Evolutionary conservation across 2,797 vertebrate genomes (phyloP), one percentile per base, ranked within the genome.

Genomic region (Sebastes taczanowskii): DNA sequence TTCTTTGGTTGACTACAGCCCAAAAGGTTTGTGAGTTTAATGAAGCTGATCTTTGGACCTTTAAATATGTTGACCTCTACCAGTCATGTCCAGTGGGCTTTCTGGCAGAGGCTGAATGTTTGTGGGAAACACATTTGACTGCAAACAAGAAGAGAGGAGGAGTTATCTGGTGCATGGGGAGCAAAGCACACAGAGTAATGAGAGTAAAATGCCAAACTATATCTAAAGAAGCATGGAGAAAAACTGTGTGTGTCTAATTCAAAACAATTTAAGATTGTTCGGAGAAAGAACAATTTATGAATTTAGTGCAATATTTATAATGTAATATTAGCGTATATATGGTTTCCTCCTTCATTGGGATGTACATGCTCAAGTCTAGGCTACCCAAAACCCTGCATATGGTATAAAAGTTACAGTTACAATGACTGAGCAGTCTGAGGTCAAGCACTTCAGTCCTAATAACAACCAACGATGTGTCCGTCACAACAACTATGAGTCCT

Each of bases 341-440:
- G n/a, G 20, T 76, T 56, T 55, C 20, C 5, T 77, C 6, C 16
- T 59, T 59, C 11, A 3, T 9, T 53, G 0, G 49, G 49, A 53
- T n/a, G 49, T 53, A 53, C 11, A 1, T 22, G 11, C 18, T 25
- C 7, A 5, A n/a, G 30, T 9, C 25, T 27, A 25, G 6, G n/a
- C 23, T 30, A 6, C 16, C 2, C 6, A 49, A 56, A 35, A 30
- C 18, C 11, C 27, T 60, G 52, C 9, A 29, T 32, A 58, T 25
- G 8, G 16, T 42, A 7, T 23, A 22, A 16, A 52, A 6, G 13
- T 52, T 22, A 55, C 30, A 0, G 0, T 53, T 53, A 27, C 55
- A 82, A 25, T 80, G 67, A 85, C 83, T 78, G 59, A 65, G 70
- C 76, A 60, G 66, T 59, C 63, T 81, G 64, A 76, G 55, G 68